phyloP scores from a whole-genome alignment of 2,113 vertebrate genomes.

The Rhinolophus ferrumequinum region DNA sequence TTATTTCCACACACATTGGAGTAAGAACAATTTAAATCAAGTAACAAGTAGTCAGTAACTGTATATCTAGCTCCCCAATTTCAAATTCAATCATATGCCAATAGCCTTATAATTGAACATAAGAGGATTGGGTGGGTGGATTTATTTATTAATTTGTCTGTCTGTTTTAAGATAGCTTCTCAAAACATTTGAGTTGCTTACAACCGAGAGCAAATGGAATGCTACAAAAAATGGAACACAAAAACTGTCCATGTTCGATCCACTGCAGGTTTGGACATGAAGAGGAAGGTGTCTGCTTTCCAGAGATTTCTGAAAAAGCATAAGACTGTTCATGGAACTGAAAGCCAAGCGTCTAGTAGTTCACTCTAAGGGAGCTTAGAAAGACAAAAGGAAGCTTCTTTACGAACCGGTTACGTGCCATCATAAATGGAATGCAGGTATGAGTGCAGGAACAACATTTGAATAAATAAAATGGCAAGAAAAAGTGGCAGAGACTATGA shows the following conservation, averaged over 20 bases:
- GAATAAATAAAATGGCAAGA: not conserved
- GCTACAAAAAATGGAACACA: not conserved
- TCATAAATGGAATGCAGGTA: not conserved
- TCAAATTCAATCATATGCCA: not conserved
- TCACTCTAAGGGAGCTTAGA: not conserved
- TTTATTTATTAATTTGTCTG: not conserved
- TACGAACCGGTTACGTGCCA: not conserved
- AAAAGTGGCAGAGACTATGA: not conserved
- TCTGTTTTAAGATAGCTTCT: not conserved
- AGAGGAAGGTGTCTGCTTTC: not conserved
- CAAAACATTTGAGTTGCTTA: not conserved
- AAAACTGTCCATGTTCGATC: not conserved
- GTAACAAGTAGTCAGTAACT: not conserved
- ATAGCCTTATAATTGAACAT: not conserved
- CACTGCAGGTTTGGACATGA: not conserved
- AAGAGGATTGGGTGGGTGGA: not conserved
- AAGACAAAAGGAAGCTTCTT: not conserved
- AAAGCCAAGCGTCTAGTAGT: not conserved
- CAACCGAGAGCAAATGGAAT: not conserved
- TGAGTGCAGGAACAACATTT: not conserved
- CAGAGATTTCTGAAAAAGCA: constrained; percentile 35
- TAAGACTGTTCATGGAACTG: not conserved
- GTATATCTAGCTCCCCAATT: not conserved
- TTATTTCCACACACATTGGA: not conserved
- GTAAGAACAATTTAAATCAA: constrained; percentile 8